Base-by-base conservation (phyloP, 1,140 invertebrate genomes). In the Copidosoma floridanum region DNA sequence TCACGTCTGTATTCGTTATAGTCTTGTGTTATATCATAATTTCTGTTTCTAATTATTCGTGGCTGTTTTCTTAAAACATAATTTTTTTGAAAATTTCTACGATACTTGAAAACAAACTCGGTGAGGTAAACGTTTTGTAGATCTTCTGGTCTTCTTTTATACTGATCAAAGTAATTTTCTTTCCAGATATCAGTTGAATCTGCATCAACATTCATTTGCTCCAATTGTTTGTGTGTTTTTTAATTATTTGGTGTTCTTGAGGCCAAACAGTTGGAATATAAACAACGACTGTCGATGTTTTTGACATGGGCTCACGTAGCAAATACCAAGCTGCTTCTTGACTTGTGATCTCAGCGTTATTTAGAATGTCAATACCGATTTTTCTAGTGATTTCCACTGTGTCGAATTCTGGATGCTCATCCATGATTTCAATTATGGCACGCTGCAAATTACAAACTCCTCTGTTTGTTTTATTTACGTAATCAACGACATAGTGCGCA, bases 301-400 rank as follows among this genome's bases (percentile, higher is more conserved):
- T 68, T 14, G 57, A 64, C 67, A 71, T 70, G 23, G 63, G 65
- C 37, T 66, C 53, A 2, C 61, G 32, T 51, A 73, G 51, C n/a
- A 78, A 38, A 71, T 73, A 79, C 75, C 76, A 79, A 46, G 76
- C 78, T 52, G 76, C 77, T 71, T 79, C 77, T 69, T 78, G 77
- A 3, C 70, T 67, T 55, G 72, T 67, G 61, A 78, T 78, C 51
- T 79, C 77, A 50, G 75, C 69, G 61, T 64, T 63, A 21, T 78
- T 77, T 24, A 79, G 63, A 11, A 78, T 56, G 64, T 79, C 72
- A 23, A 71, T 29, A 65, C 72, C 72, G 20, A 79, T 65, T 63
- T 68, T 65, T 48, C 56, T 69, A 0, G 68, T 74, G 10, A 73
- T 70, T 26, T 74, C 72, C 18, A 70, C 46, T 12, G 73, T 59